phyloP scores from a whole-genome alignment of 1,140 invertebrate species.

The Panulirus ornatus region DNA sequence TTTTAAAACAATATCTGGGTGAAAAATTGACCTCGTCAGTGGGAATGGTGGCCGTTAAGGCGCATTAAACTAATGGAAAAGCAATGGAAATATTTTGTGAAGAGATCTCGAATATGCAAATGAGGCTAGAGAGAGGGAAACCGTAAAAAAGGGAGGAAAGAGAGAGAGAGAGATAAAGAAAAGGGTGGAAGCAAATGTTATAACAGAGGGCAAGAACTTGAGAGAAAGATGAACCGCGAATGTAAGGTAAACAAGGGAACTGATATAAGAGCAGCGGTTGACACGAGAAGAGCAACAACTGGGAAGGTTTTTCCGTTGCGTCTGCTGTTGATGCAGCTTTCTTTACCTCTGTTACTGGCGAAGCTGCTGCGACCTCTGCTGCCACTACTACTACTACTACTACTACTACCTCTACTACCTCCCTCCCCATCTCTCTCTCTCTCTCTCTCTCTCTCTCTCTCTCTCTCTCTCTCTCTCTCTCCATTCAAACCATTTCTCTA shows the following conservation, averaged over 20 bases:
- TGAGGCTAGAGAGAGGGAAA: not conserved
- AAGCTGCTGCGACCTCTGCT: not conserved
- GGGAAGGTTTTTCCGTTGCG: too few relatives aligned
- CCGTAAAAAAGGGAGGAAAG: too few relatives aligned
- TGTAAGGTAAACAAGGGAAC: too few relatives aligned
- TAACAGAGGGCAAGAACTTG: too few relatives aligned
- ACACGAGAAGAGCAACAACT: too few relatives aligned
- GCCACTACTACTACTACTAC: not conserved
- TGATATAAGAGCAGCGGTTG: too few relatives aligned
- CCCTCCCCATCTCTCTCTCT: not conserved
- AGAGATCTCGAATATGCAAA: not conserved
- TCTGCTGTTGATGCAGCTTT: not conserved
- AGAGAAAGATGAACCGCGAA: too few relatives aligned
- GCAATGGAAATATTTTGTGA: not conserved
- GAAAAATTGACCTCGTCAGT: not conserved
- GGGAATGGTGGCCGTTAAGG: not conserved
- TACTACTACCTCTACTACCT: not conserved
- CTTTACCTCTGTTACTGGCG: not conserved
- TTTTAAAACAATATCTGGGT: not conserved
- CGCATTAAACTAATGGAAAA: not conserved
- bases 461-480: not conserved
- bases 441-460: not conserved
- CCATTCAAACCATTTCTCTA: too few relatives aligned
- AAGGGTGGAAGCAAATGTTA: too few relatives aligned
- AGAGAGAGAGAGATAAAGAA: too few relatives aligned